Base-by-base conservation (phyloP, 2,888 invertebrate genomes). In the Horisme vitalbata region DNA sequence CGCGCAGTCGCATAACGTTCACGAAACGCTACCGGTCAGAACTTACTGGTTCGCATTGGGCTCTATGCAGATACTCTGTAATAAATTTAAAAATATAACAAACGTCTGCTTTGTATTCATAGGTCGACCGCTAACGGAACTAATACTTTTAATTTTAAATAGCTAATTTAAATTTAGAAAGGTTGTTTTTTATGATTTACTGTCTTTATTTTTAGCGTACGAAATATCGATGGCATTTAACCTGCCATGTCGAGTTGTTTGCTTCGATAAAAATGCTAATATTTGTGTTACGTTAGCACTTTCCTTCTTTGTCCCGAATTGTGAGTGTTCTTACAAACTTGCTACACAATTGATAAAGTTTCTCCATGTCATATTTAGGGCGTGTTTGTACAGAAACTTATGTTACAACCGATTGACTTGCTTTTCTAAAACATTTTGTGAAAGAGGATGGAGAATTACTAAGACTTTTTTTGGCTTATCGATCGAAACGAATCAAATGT, bases 1-100 rank as follows among this genome's bases (percentile, higher is more conserved):
- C 88, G 89, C 89, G 89, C 88, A 88, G 88, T 83, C 89, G 89
- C 89, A 88, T 77, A 79, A 71, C 80, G 75, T 64, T 56, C 67
- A 56, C 61, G 70, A 70, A 70, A 66, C 68, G 81, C 81, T 79
- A 78, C 80, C 79, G 82, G 80, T 78, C 82, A 78, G 71, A 69
- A 77, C 74, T 76, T 69, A 72, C 71, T 67, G 68, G 58, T 58
- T 61, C 49, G 55, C 53, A 51, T 55, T 54, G 52, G 57, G 65
- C 59, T 63, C 63, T 61, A 76, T 75, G 75, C 69, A 75, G 74
- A 75, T 69, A 60, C 51, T 39, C 39, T 27, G 37, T 33, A 3
- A 41, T 39, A 41, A 52, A 44, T 41, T 33, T 32, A 33, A 39
- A 44, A 31, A 35, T 2, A 8, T 13, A 38, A 2, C 6, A 1